phyloP scores from a whole-genome alignment of 2,797 vertebrate species.

The Euthynnus affinis region DNA sequence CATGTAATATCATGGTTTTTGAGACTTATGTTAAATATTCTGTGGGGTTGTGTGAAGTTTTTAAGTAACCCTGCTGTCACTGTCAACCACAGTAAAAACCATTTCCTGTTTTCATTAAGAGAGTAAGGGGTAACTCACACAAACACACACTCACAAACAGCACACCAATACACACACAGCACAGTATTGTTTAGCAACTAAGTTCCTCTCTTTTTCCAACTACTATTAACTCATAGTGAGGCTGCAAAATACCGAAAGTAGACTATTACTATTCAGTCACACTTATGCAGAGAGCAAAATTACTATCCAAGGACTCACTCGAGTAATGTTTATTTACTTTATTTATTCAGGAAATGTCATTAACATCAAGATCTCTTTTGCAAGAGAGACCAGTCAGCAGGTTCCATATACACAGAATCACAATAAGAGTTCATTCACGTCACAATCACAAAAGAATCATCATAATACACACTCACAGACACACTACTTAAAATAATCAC shows the following conservation, averaged over 20 bases:
- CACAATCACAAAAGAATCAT: too few species aligned
- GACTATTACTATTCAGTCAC: not conserved
- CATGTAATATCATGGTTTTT: not conserved
- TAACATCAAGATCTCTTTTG: too few species aligned
- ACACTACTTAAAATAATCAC: too few species aligned
- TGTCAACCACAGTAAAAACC: constrained; percentile 5
- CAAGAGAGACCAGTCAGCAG: too few species aligned
- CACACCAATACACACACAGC: constrained; percentile 3
- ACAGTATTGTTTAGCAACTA: not conserved
- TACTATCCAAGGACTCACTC: too few species aligned
- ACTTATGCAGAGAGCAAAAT: too few species aligned
- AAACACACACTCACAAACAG: not conserved
- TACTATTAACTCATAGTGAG: not conserved
- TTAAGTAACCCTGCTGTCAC: not conserved
- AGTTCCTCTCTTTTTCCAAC: not conserved
- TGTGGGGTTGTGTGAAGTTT: not conserved
- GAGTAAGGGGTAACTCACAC: not conserved
- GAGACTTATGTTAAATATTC: not conserved
- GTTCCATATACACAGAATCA: too few species aligned
- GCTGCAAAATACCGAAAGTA: not conserved
- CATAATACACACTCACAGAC: too few species aligned
- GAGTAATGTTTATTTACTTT: too few species aligned
- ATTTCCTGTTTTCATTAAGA: constrained; percentile 43
- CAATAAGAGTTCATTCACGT: too few species aligned
- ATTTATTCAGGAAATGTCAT: too few species aligned